phyloP scores from a whole-genome alignment of 2,888 invertebrate genomes.

The Nomada goodeniana region DNA sequence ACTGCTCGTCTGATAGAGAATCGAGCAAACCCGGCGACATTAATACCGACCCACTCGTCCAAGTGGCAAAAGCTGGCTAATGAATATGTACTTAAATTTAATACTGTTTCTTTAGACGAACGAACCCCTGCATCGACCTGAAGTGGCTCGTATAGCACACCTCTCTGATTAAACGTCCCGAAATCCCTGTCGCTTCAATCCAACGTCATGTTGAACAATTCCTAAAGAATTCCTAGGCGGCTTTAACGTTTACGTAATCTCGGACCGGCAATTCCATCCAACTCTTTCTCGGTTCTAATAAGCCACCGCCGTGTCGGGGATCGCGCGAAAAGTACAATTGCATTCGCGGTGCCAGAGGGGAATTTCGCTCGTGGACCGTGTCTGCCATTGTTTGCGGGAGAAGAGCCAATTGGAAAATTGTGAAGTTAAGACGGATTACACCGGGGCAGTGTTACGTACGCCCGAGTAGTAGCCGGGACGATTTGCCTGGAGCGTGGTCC shows the following conservation, averaged over 20 bases:
- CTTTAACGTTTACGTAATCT: too few relatives aligned
- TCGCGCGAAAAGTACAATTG: background rate
- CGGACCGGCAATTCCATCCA: too few relatives aligned
- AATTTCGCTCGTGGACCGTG: conserved; percentile 27
- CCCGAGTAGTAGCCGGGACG: conserved; percentile 46
- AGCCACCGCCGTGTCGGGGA: background rate
- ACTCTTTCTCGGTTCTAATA: too few relatives aligned
- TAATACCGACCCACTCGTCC: conserved; percentile 14
- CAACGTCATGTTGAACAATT: background rate
- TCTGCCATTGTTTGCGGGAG: conserved; percentile 53
- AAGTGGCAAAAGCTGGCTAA: background rate
- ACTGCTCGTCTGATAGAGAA: conserved; percentile 36
- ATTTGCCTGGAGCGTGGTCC: conserved; percentile 56
- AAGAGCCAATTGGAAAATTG: conserved; percentile 69
- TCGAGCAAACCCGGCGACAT: conserved; percentile 50
- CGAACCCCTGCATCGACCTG: background rate
- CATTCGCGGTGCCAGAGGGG: background rate
- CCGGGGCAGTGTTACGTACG: conserved; percentile 55
- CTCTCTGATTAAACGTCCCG: background rate
- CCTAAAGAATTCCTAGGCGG: too few relatives aligned
- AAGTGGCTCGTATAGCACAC: background rate
- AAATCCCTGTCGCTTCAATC: background rate
- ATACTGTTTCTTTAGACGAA: too few relatives aligned
- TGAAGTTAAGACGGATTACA: conserved; percentile 70
- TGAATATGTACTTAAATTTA: too few relatives aligned